Conservation (phyloP, 1,140 invertebrate genomes). For the Bombus huntii region DNA sequence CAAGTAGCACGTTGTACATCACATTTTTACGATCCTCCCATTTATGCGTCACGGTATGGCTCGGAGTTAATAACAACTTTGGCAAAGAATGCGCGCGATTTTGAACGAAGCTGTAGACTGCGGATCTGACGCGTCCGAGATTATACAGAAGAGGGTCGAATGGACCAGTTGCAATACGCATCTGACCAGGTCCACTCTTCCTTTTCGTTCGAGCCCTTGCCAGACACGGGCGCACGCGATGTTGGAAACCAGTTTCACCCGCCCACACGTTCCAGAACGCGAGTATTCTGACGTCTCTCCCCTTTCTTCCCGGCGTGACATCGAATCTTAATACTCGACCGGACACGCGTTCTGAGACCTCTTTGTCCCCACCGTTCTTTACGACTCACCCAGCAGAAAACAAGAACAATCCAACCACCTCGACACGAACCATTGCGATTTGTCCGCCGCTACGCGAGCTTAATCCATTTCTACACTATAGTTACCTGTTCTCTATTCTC, state of each 20-base stretch:
- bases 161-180: neutral
- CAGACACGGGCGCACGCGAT: conserved; percentile 43
- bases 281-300: conserved; percentile 35
- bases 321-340: conserved; percentile 34
- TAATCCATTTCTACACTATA: neutral
- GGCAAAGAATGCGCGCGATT: neutral
- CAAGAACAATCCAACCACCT: neutral
- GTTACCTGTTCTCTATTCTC: neutral
- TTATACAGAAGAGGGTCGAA: conserved; percentile 1
- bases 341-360: conserved; percentile 13
- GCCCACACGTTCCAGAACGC: conserved; percentile 71
- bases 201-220: conserved; percentile 25
- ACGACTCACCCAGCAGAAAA: neutral
- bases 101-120: neutral
- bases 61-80: too few relatives aligned
- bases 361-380: conserved; percentile 37
- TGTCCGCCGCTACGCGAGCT: neutral
- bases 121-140: neutral
- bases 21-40: too few relatives aligned
- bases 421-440: neutral
- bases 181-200: conserved; percentile 16
- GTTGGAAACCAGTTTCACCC: conserved; percentile 73
- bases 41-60: too few relatives aligned
- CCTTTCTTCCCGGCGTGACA: conserved; percentile 51
- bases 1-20: too few relatives aligned